These are phyloP conservation scores for Minunthozetes semirufus DNA, from an alignment of 2,888 invertebrate genomes.

Conservation along the genomic window DNA sequence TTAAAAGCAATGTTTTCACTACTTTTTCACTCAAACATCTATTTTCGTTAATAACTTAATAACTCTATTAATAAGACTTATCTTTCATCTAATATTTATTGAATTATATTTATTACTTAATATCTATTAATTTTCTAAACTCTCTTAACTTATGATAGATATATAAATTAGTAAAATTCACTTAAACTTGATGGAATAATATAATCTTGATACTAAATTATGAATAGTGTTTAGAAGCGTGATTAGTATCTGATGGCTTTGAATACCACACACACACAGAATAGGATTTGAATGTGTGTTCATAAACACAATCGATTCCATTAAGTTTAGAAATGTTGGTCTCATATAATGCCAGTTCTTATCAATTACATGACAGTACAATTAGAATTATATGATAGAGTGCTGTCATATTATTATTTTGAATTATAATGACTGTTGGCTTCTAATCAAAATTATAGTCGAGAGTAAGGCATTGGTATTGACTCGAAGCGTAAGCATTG, in stretches of 20 bases:
- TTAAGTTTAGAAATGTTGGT: conserved; percentile 1
- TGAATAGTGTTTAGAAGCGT: too few species aligned
- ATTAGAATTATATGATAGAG: conserved; percentile 15
- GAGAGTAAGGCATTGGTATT: background rate
- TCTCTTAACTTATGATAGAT: too few species aligned
- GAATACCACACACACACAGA: conserved; percentile 17
- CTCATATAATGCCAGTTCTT: conserved; percentile 8
- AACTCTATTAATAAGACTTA: background rate
- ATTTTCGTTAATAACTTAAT: background rate
- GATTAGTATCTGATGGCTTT: background rate
- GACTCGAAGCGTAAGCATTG: background rate
- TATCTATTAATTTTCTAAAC: background rate
- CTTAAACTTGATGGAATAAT: background rate
- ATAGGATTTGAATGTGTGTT: background rate
- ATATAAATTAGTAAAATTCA: background rate
- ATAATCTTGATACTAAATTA: background rate
- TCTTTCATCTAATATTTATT: conserved; percentile 7
- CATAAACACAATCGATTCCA: conserved; percentile 15
- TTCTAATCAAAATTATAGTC: background rate
- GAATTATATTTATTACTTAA: background rate
- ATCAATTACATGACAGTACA: conserved; percentile 25
- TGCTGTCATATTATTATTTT: conserved; percentile 23
- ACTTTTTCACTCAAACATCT: background rate
- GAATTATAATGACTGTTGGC: conserved; percentile 21
- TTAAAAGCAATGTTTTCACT: background rate